phyloP scores from a whole-genome alignment of 2,113 vertebrate genomes.

The Lanius ludovicianus region DNA sequence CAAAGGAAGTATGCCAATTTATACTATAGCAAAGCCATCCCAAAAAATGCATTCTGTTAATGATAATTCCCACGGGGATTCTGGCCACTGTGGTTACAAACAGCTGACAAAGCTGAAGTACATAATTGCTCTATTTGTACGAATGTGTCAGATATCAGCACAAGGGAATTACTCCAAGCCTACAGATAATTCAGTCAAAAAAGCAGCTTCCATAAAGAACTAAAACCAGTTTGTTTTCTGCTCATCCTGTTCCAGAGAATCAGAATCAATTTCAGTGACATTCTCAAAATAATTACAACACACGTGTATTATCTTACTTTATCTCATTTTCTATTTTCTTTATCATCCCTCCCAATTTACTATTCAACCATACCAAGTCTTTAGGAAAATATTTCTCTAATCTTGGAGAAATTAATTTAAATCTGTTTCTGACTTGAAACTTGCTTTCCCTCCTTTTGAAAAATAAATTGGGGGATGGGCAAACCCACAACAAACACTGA shows the following conservation, averaged over 20 bases:
- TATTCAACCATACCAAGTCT: background rate
- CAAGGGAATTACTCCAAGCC: background rate
- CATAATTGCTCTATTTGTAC: background rate
- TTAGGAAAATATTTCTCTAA: background rate
- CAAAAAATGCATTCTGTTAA: background rate
- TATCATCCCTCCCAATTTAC: background rate
- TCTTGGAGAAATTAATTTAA: background rate
- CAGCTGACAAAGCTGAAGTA: conserved; percentile 4
- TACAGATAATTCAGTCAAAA: background rate
- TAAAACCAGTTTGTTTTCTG: background rate
- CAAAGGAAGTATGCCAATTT: background rate
- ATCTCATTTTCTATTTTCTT: background rate
- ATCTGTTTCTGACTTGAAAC: background rate
- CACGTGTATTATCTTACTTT: background rate
- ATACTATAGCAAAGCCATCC: background rate
- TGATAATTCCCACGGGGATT: background rate
- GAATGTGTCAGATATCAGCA: background rate
- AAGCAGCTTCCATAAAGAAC: background rate
- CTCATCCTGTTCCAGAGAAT: background rate
- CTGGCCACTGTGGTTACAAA: background rate
- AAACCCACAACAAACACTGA: background rate
- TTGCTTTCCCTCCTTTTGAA: background rate
- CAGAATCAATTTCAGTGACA: background rate
- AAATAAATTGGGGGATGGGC: background rate
- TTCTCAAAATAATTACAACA: background rate